Conservation (phyloP, 2,113 vertebrate genomes). For the Polyodon spathula region DNA sequence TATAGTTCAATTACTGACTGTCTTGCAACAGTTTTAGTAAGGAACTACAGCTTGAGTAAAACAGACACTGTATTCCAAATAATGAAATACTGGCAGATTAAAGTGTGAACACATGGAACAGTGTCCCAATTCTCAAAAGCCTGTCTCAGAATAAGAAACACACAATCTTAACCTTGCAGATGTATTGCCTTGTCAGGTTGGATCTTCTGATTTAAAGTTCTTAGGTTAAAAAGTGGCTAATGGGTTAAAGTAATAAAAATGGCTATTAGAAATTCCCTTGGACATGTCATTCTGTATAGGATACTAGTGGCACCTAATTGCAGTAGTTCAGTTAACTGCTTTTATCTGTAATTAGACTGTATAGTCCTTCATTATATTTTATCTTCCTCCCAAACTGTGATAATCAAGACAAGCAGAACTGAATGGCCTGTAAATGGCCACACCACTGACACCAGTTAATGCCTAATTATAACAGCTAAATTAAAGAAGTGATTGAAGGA, state of each 20-base stretch:
- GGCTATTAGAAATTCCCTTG: conserved; percentile 58
- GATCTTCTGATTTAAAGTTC: conserved; percentile 47
- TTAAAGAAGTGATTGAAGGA: conserved; percentile 90
- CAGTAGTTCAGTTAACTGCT: conserved; percentile 89
- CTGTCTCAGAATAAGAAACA: conserved; percentile 3
- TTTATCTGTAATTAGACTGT: conserved; percentile 99
- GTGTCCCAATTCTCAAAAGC: conserved; percentile 37
- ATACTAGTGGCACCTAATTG: conserved; percentile 98
- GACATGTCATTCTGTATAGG: conserved; percentile 70
- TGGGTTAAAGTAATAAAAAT: conserved; percentile 63
- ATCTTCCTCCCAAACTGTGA: conserved; percentile 97
- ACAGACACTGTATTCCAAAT: conserved; percentile 52
- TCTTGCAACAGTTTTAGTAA: conserved; percentile 61
- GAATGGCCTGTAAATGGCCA: conserved; percentile 95
- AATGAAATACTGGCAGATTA: conserved; percentile 49
- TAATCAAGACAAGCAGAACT: conserved; percentile 99
- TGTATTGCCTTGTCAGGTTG: conserved; percentile 27
- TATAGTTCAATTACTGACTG: conserved; percentile 66
- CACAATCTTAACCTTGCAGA: neutral
- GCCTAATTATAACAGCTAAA: conserved; percentile 99
- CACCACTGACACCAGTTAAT: conserved; percentile 98
- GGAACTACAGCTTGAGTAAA: conserved; percentile 57
- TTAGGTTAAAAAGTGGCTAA: conserved; percentile 48
- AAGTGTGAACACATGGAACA: conserved; percentile 36
- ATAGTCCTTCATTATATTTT: conserved; percentile 99